Conservation (phyloP, 2,797 vertebrate genomes). For the Melanotaenia boesemani region DNA sequence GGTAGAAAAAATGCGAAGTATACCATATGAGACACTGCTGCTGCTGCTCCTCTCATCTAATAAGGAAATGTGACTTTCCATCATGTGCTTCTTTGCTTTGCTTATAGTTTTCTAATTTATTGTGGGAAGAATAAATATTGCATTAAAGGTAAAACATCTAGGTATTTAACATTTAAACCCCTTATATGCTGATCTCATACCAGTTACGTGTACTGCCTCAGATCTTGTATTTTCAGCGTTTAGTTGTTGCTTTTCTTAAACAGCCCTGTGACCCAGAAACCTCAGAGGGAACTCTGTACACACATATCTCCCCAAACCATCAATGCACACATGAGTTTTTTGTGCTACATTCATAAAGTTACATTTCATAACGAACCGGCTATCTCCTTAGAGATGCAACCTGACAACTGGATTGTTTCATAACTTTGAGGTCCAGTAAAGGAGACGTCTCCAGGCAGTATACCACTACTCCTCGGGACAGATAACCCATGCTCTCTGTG, state of each 20-base stretch:
- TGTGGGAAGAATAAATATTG: neutral
- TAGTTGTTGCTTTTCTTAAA: neutral
- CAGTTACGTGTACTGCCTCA: neutral
- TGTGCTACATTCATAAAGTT: slow-evolving; percentile 19
- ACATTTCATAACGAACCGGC: slow-evolving; percentile 26
- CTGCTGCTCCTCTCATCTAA: slow-evolving; percentile 49
- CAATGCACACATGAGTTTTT: slow-evolving; percentile 22
- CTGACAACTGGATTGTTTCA: slow-evolving; percentile 42
- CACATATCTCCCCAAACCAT: slow-evolving; percentile 4
- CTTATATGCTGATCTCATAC: slow-evolving; percentile 6
- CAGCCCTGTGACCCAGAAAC: slow-evolving; percentile 7
- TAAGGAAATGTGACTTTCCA: slow-evolving; percentile 45
- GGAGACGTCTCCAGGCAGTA: slow-evolving; percentile 44
- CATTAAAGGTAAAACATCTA: slow-evolving; percentile 26
- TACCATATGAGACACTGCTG: slow-evolving; percentile 25
- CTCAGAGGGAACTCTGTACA: slow-evolving; percentile 1
- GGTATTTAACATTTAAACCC: slow-evolving; percentile 4
- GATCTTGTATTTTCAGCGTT: neutral
- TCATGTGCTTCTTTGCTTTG: slow-evolving; percentile 40
- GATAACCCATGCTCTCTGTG: slow-evolving; percentile 51
- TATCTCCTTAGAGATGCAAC: slow-evolving; percentile 61
- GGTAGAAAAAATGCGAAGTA: slow-evolving; percentile 43
- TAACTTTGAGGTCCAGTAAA: slow-evolving; percentile 55
- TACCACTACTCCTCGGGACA: slow-evolving; percentile 48
- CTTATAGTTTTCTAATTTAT: neutral